phyloP scores from a whole-genome alignment of 2,113 vertebrate genomes.

The Corythoichthys intestinalis region DNA sequence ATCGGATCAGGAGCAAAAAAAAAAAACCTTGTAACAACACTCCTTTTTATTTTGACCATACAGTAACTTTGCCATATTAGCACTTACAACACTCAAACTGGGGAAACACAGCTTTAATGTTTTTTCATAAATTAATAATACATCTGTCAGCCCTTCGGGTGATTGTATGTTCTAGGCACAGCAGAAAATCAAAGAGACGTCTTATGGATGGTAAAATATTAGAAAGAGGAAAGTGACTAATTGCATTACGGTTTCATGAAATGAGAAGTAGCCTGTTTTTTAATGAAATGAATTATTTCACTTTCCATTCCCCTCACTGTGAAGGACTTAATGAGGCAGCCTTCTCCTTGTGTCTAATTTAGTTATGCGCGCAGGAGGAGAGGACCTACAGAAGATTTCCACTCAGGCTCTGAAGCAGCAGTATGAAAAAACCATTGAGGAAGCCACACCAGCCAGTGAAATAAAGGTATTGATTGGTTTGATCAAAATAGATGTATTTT shows the following conservation, averaged over 20 bases:
- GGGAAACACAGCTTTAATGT: too few species aligned
- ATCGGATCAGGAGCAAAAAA: too few species aligned
- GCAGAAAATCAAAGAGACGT: slow-evolving; percentile 60
- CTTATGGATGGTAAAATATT: slow-evolving; percentile 57
- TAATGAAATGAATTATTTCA: slow-evolving; percentile 66
- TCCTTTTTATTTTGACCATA: too few species aligned
- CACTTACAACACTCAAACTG: too few species aligned
- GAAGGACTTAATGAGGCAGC: slow-evolving; percentile 63
- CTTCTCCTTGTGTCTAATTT: slow-evolving; percentile 63
- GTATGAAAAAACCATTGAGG: slow-evolving; percentile 83
- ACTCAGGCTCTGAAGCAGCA: slow-evolving; percentile 89
- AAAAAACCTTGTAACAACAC: too few species aligned
- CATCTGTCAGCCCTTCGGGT: slow-evolving; percentile 14
- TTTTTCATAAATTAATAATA: background rate
- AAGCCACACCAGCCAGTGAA: slow-evolving; percentile 77
- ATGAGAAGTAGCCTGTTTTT: slow-evolving; percentile 63
- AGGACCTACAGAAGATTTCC: slow-evolving; percentile 84
- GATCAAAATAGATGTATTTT: slow-evolving; percentile 27
- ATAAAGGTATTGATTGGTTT: slow-evolving; percentile 81
- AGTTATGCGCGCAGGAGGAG: slow-evolving; percentile 76
- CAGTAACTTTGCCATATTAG: too few species aligned
- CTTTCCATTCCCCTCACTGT: slow-evolving; percentile 37
- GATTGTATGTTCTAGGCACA: slow-evolving; percentile 49
- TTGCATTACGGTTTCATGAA: slow-evolving; percentile 57
- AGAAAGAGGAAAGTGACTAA: slow-evolving; percentile 60